Evolutionary conservation across 2,888 invertebrate genomes (phyloP).

Genomic region (Molanna angustata): DNA sequence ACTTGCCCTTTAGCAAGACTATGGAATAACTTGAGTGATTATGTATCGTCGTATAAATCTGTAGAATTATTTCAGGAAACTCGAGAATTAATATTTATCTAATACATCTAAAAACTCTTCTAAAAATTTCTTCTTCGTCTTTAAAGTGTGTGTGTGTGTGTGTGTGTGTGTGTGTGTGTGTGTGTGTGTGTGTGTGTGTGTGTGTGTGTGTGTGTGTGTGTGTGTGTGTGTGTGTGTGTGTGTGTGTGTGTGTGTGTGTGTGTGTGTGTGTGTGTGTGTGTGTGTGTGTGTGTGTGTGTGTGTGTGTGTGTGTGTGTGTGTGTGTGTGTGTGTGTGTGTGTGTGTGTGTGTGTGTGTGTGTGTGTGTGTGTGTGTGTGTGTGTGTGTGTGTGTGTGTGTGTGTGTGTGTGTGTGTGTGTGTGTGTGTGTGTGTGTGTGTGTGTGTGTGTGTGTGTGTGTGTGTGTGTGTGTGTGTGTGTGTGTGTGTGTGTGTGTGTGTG

Average conservation of each 20-base stretch:
- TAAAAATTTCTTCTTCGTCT: no score
- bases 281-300: slow-evolving; percentile 4
- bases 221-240: background rate
- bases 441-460: background rate
- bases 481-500: background rate
- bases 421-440: slow-evolving; percentile 2
- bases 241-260: background rate
- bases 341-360: background rate
- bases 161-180: background rate
- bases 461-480: background rate
- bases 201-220: background rate
- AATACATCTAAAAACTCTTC: no score
- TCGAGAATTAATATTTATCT: no score
- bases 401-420: slow-evolving; percentile 5
- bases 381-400: slow-evolving; percentile 7
- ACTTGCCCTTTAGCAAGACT: no score
- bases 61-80: no score
- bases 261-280: background rate
- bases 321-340: slow-evolving; percentile 2
- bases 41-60: no score
- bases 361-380: background rate
- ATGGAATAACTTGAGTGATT: no score
- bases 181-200: background rate
- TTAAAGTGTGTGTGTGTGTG: background rate
- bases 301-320: slow-evolving; percentile 3